Conservation (phyloP, 1,140 invertebrate genomes). For the Mya arenaria region DNA sequence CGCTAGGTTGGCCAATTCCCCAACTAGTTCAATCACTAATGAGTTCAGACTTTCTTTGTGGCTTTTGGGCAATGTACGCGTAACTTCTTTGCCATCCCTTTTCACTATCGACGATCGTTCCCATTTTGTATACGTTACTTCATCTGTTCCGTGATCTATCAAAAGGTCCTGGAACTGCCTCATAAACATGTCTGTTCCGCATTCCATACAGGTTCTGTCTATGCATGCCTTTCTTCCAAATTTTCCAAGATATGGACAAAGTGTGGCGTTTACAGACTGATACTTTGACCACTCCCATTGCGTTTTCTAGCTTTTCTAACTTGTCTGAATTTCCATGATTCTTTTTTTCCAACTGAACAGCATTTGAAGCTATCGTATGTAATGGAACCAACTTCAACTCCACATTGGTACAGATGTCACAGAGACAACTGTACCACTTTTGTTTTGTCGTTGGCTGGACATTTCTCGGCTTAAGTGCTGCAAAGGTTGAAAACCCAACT, state of each 20-base stretch:
- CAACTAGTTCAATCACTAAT: background rate
- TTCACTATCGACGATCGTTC: constrained; percentile 22
- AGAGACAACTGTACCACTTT: constrained; percentile 18
- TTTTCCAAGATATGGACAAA: background rate
- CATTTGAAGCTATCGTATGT: background rate
- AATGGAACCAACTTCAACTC: constrained; percentile 26
- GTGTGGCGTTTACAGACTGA: constrained; percentile 18
- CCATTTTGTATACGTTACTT: constrained; percentile 33
- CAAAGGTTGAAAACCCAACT: constrained; percentile 24
- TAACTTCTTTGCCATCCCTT: constrained; percentile 34
- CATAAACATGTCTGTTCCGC: background rate
- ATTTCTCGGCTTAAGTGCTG: constrained; percentile 23
- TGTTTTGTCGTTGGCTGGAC: constrained; percentile 36
- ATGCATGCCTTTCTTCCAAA: background rate
- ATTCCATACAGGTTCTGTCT: background rate
- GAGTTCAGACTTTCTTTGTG: background rate
- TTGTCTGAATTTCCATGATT: constrained; percentile 7
- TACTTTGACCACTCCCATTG: too few species aligned
- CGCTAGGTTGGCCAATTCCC: too few species aligned
- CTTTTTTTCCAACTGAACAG: background rate
- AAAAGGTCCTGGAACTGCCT: background rate
- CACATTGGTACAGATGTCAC: constrained; percentile 23
- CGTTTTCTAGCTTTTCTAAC: too few species aligned
- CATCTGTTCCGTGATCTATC: background rate
- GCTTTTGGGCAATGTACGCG: constrained; percentile 14